Evolutionary conservation across 2,113 vertebrate species (phyloP).

Genomic region (Diphyllodes magnificus): DNA sequence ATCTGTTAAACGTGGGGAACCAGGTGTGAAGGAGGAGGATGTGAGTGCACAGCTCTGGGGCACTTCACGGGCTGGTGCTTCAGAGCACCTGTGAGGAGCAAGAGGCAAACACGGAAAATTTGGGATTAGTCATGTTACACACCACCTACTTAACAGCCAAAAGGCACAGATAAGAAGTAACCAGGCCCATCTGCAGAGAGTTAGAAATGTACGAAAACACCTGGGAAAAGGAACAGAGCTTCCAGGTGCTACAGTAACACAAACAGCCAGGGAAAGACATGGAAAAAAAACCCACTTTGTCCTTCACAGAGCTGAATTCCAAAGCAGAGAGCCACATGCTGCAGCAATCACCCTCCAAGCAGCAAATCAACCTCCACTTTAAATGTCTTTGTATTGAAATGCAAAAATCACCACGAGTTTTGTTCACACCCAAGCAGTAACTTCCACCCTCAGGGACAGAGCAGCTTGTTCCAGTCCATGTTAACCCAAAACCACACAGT

Average conservation of each 20-base stretch:
- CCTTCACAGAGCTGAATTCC: not conserved
- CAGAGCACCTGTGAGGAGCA: not conserved
- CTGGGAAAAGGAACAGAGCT: not conserved
- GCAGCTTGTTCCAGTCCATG: fast-evolving
- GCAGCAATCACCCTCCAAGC: not conserved
- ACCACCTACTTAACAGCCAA: not conserved
- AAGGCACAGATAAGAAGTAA: not conserved
- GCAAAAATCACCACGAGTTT: not conserved
- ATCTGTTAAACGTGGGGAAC: not conserved
- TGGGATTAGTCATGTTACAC: not conserved
- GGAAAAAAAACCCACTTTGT: not conserved
- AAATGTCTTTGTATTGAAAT: fast-evolving
- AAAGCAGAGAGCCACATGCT: not conserved
- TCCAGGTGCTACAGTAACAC: not conserved
- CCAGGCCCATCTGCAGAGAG: not conserved
- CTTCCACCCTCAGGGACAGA: fast-evolving
- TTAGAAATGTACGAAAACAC: not conserved
- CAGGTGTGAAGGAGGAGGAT: not conserved
- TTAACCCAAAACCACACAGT: fast-evolving
- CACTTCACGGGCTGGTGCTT: not conserved
- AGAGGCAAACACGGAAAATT: not conserved
- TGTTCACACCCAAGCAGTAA: not conserved
- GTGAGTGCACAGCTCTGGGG: not conserved
- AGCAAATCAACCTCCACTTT: not conserved
- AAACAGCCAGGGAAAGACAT: not conserved